phyloP scores from a whole-genome alignment of 2,888 invertebrate species.

The Drosophila putrida region DNA sequence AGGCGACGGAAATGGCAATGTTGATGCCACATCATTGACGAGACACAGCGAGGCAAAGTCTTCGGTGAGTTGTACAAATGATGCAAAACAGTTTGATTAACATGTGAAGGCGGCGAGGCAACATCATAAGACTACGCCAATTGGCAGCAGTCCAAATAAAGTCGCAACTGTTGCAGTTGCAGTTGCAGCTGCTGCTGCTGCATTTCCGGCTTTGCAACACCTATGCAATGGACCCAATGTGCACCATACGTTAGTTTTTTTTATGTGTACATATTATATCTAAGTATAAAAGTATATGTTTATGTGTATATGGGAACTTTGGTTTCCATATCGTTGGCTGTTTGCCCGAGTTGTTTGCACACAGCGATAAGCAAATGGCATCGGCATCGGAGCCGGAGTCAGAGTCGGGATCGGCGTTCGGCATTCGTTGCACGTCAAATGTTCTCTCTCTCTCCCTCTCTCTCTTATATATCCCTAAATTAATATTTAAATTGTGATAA shows the following conservation, averaged over 20 bases:
- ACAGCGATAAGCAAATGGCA: constrained; percentile 53
- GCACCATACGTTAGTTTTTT: neutral
- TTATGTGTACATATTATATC: neutral
- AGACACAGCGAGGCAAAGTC: constrained; percentile 58
- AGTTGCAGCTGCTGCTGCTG: constrained; percentile 1
- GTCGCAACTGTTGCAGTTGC: constrained; percentile 2
- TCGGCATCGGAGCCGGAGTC: constrained; percentile 13
- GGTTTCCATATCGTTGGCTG: constrained; percentile 44
- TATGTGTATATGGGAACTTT: constrained; percentile 26
- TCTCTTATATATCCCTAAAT: constrained; percentile 61
- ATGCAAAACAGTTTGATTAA: constrained; percentile 31
- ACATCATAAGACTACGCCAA: constrained; percentile 4
- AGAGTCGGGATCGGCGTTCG: constrained; percentile 13
- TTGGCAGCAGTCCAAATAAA: constrained; percentile 4
- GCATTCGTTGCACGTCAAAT: constrained; percentile 37
- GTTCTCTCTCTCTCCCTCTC: constrained; percentile 31
- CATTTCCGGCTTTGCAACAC: constrained; percentile 23
- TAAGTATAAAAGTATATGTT: neutral
- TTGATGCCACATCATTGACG: constrained; percentile 46
- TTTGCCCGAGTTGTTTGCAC: constrained; percentile 52
- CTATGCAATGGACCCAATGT: neutral
- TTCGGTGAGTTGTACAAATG: constrained; percentile 71
- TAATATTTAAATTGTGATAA: constrained; percentile 79
- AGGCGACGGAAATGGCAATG: constrained; percentile 34
- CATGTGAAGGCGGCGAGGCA: constrained; percentile 12